These are phyloP conservation scores for Caenorhabditis latens DNA, from an alignment of 1,140 invertebrate genomes.

Conservation along the genomic window DNA sequence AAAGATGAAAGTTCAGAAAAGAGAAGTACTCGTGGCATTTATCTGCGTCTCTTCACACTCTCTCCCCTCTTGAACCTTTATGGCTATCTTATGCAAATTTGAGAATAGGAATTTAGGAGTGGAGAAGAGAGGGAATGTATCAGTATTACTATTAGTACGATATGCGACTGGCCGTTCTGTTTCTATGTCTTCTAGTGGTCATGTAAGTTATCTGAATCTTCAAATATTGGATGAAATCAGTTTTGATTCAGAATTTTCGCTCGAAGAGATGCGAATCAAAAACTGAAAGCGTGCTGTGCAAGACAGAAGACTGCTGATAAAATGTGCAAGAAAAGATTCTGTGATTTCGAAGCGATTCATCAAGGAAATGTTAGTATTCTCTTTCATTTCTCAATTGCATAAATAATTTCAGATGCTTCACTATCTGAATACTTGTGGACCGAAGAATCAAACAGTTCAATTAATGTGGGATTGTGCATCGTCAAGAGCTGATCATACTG, in stretches of 20 bases:
- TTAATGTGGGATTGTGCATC: constrained; percentile 76
- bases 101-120: neutral
- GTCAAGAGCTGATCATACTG: constrained; percentile 71
- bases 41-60: neutral
- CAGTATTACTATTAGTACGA: neutral
- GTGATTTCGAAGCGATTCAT: constrained; percentile 71
- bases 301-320: constrained; percentile 74
- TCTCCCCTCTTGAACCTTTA: constrained; percentile 6
- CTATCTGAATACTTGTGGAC: constrained; percentile 72
- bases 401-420: constrained; percentile 63
- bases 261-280: constrained; percentile 70
- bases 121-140: neutral
- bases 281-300: constrained; percentile 73
- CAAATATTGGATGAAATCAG: neutral
- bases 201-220: constrained; percentile 10
- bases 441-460: constrained; percentile 69
- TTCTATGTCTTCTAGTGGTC: neutral
- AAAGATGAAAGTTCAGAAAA: constrained; percentile 26
- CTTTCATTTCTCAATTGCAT: neutral
- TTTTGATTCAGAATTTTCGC: constrained; percentile 28
- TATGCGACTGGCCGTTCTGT: neutral
- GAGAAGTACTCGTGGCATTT: neutral
- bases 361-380: constrained; percentile 71
- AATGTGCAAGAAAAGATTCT: constrained; percentile 72
- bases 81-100: constrained; percentile 31